phyloP scores from a whole-genome alignment of 1,140 invertebrate species.

The Drosophila cardini region DNA sequence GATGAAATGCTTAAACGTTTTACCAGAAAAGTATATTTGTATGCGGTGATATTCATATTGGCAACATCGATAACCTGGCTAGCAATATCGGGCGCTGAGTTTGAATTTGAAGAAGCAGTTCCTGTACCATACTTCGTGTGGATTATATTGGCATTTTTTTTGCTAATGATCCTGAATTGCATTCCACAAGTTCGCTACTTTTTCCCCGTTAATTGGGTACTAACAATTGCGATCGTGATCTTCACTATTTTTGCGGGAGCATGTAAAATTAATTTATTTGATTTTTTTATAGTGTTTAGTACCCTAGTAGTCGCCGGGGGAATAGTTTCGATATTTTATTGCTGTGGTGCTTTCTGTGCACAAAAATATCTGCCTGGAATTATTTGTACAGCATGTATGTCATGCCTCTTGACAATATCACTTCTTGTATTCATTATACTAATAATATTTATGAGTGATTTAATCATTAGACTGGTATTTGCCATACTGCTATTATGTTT shows the following conservation, averaged over 20 bases:
- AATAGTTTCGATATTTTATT: background rate
- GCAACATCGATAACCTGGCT: no score
- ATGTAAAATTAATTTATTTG: fast-evolving
- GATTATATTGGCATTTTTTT: no score
- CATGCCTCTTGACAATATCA: background rate
- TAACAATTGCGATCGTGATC: background rate
- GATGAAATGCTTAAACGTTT: no score
- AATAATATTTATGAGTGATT: background rate
- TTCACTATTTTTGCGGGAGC: slow-evolving; percentile 2
- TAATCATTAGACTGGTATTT: background rate
- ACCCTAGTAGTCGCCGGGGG: background rate
- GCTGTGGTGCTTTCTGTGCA: slow-evolving; percentile 27
- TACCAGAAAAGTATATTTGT: no score
- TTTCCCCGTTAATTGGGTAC: no score
- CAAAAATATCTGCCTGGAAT: background rate
- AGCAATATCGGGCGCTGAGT: no score
- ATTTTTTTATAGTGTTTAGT: fast-evolving
- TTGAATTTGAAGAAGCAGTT: no score
- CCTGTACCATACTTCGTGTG: no score
- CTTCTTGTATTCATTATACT: background rate
- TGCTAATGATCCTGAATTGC: no score
- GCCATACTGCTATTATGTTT: background rate
- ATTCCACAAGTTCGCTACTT: no score
- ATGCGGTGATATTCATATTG: no score
- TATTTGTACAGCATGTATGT: background rate